Evolutionary conservation across 2,888 invertebrate genomes (phyloP), one percentile per base, ranked within the genome.

Genomic region (Pterostichus niger): DNA sequence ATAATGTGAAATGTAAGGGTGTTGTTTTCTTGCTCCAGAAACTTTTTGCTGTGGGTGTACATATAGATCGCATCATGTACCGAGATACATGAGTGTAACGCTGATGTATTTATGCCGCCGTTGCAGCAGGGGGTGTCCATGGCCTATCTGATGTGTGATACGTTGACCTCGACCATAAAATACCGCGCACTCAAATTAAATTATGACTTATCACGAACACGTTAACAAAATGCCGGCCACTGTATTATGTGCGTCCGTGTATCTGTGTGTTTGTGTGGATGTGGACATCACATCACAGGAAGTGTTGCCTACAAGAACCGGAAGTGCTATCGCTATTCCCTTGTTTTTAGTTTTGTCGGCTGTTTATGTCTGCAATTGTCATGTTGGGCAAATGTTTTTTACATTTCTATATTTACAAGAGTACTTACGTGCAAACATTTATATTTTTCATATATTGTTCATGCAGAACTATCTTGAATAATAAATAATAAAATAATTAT

Each of bases 201-300:
- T 77, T 77, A 77, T 77, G 33, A 77, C 56, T 77, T 77, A 77
- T 77, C 77, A 77, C 77, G 77, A 77, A 77, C 56, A 52, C 52
- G 49, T 75, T 75, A 75, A 75, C 75, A 31, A 52, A 75, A 75
- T 75, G 44, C 40, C 68, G 40, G 17, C 64, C 35, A 44, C 17
- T n/a, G 52, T 13, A 52, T 6, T 24, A 24, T 40, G 68, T 40
- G 17, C 44, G 13, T 11, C n/a, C 13, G 49, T 49, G n/a, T 49
- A n/a, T 10, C 2, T 49, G 64, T 31, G 15, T 17, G n/a, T n/a
- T n/a, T n/a, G n/a, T n/a, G n/a, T n/a, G n/a, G n/a, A n/a, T n/a
- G n/a, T n/a, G n/a, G n/a, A n/a, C n/a, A n/a, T n/a, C n/a, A 11
- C 68, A 56, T 40, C 44, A 17, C 46, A 13, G 68, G 68, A 71